Evolutionary conservation across 2,888 invertebrate genomes (phyloP).

Genomic region (Myathropa florea): DNA sequence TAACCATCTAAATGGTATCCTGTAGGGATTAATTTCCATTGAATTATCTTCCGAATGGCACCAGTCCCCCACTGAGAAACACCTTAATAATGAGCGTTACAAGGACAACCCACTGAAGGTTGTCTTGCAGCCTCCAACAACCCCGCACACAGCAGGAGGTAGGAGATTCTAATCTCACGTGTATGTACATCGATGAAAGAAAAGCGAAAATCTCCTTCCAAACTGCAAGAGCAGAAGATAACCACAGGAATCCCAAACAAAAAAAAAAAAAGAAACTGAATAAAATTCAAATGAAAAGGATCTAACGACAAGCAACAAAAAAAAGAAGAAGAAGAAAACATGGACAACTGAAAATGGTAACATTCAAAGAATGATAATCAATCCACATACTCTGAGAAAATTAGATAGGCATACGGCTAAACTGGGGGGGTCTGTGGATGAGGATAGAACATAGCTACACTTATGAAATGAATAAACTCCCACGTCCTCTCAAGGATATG

Average conservation of each 20-base stretch:
- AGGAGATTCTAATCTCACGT: slow-evolving; percentile 32
- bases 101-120: slow-evolving; percentile 35
- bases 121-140: not conserved
- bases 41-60: not conserved
- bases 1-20: not conserved
- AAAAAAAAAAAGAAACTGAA: not conserved
- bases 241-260: not conserved
- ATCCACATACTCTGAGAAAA: slow-evolving; percentile 22
- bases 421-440: not conserved
- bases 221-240: not conserved
- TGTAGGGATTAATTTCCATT: not conserved
- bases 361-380: slow-evolving; percentile 47
- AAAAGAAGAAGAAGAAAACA: not conserved
- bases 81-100: slow-evolving; percentile 36
- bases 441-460: not conserved
- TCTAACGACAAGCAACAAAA: not conserved
- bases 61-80: not conserved
- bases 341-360: not conserved
- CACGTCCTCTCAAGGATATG: slow-evolving; percentile 27
- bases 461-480: slow-evolving; percentile 35
- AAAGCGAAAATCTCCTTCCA: not conserved
- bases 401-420: slow-evolving; percentile 34
- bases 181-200: not conserved
- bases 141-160: not conserved
- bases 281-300: slow-evolving; percentile 1